Conservation (phyloP, 92 coral and sea anemone species). For the Scolanthus callimorphus region DNA sequence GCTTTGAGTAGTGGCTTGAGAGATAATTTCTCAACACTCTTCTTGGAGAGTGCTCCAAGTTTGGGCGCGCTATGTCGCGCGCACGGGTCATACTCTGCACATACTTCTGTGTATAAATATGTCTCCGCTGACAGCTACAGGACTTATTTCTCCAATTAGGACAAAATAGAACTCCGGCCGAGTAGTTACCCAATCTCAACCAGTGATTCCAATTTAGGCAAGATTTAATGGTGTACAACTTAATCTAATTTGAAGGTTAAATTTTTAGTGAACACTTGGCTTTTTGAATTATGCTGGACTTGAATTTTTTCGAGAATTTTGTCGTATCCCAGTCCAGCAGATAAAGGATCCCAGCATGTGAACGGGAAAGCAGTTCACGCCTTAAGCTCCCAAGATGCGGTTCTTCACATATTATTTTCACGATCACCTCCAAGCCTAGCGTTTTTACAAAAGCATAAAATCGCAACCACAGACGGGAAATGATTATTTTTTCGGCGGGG, state of each 20-base stretch:
- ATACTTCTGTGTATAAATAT: neutral
- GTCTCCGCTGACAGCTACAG: constrained; percentile 1
- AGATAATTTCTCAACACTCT: neutral
- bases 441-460: no score
- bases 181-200: constrained; percentile 22
- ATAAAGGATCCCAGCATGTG: no score
- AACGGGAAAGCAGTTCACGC: no score
- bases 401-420: no score
- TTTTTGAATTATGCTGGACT: neutral
- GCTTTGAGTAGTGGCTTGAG: neutral
- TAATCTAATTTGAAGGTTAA: constrained; percentile 44
- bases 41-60: neutral
- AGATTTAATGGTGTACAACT: constrained; percentile 40
- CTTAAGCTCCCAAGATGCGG: no score
- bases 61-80: neutral
- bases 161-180: constrained; percentile 45
- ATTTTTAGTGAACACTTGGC: neutral
- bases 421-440: no score
- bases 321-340: no score
- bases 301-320: no score
- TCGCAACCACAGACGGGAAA: no score
- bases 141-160: constrained; percentile 52
- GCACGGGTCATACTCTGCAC: neutral
- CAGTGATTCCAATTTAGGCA: constrained; percentile 50
- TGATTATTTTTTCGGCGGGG: no score